Conservation (phyloP, 2,888 invertebrate genomes). For the Catocala fraxini region DNA sequence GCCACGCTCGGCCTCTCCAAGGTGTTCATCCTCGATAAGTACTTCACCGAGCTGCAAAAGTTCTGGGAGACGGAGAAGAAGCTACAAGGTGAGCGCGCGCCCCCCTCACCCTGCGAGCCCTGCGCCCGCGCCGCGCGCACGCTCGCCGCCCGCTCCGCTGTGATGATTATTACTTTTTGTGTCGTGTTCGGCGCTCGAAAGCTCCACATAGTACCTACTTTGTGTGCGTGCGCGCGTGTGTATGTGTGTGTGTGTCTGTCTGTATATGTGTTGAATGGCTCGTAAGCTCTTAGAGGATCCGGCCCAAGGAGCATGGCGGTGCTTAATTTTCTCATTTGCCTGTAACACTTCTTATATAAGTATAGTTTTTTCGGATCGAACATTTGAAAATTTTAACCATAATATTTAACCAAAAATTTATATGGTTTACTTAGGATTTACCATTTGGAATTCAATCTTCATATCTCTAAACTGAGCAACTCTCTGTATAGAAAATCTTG, state of each 20-base stretch:
- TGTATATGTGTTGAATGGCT: slow-evolving; percentile 44
- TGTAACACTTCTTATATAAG: too few species aligned
- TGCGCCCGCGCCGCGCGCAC: slow-evolving; percentile 35
- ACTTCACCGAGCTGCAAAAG: slow-evolving; percentile 98
- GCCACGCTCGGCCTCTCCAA: slow-evolving; percentile 98
- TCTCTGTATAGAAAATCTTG: too few species aligned
- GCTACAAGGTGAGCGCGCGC: slow-evolving; percentile 93
- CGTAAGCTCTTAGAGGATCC: slow-evolving; percentile 39
- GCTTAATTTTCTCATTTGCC: background rate
- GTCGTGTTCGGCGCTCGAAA: slow-evolving; percentile 61
- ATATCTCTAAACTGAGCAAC: too few species aligned
- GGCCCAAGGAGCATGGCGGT: slow-evolving; percentile 16
- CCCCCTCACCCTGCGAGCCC: slow-evolving; percentile 31
- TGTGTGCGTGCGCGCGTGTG: slow-evolving; percentile 39
- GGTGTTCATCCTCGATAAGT: slow-evolving; percentile 99
- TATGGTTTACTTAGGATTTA: too few species aligned
- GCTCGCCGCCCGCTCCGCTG: slow-evolving; percentile 42
- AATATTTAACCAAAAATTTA: too few species aligned
- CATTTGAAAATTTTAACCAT: too few species aligned
- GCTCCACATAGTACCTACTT: slow-evolving; percentile 48
- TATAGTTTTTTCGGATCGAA: too few species aligned
- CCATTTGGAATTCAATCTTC: too few species aligned
- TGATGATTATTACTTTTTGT: slow-evolving; percentile 59
- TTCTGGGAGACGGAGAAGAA: slow-evolving; percentile 99
- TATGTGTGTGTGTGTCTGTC: slow-evolving; percentile 45